A percentile compares a stretch with the other conserved stretches of the same genome.
These are phyloP conservation scores for Fringilla coelebs DNA, from an alignment of 2,797 vertebrate genomes.

Conservation along the genomic window DNA sequence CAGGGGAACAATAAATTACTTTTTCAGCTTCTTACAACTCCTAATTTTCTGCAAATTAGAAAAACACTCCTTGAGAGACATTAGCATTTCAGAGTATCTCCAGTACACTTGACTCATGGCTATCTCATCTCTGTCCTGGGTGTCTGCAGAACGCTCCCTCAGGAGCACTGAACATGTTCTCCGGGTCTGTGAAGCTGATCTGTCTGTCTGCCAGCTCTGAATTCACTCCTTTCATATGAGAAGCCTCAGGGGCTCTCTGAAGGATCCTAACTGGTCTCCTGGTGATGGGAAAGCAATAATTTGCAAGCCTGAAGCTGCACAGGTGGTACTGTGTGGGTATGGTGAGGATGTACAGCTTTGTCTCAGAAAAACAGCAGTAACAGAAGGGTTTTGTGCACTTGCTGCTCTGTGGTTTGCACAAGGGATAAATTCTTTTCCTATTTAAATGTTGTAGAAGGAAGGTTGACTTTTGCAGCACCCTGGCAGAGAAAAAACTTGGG, in stretches of 20 bases:
- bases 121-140: neutral
- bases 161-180: neutral
- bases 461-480: neutral
- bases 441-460: neutral
- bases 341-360: neutral
- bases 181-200: neutral
- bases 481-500: neutral
- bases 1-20: neutral
- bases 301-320: neutral
- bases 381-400: neutral
- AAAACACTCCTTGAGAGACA: neutral
- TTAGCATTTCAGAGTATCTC: neutral
- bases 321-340: neutral
- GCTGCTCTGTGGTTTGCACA: neutral
- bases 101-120: neutral
- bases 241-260: neutral
- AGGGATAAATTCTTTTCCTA: neutral
- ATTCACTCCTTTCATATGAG: neutral
- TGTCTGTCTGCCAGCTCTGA: neutral
- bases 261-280: neutral
- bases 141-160: neutral
- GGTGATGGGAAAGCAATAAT: neutral
- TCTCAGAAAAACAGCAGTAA: neutral
- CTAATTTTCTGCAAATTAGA: conserved; percentile 11
- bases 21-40: neutral